Conservation (phyloP, 2,888 invertebrate genomes). For the Drosophila prolongata region DNA sequence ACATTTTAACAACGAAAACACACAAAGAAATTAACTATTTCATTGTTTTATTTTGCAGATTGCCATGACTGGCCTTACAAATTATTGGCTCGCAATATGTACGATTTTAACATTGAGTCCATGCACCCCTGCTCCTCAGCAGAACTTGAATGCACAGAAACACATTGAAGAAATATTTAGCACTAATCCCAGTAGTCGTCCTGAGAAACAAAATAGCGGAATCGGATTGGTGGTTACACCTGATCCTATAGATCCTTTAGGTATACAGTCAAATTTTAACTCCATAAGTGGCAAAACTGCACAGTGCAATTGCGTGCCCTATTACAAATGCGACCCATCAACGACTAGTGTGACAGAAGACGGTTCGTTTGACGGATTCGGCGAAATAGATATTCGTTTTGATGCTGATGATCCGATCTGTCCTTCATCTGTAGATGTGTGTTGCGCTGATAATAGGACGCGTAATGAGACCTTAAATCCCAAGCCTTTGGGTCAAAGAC, state of each 20-base stretch:
- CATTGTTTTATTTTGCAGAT: conserved; percentile 20
- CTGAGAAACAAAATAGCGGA: conserved; percentile 49
- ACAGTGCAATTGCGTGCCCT: conserved; percentile 91
- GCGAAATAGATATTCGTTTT: conserved; percentile 91
- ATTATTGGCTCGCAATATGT: conserved; percentile 1
- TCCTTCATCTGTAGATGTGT: conserved; percentile 90
- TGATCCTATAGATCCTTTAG: conserved; percentile 75
- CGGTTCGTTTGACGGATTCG: conserved; percentile 88
- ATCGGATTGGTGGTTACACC: conserved; percentile 81
- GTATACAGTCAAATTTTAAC: conserved; percentile 74
- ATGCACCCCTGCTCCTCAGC: conserved; percentile 47
- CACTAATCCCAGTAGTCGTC: conserved; percentile 29
- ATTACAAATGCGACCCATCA: conserved; percentile 89
- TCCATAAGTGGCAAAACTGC: conserved; percentile 83
- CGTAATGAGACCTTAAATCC: conserved; percentile 74
- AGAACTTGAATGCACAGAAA: conserved; percentile 50
- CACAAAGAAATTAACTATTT: too few relatives aligned
- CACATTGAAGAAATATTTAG: conserved; percentile 69
- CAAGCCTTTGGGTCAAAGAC: conserved; percentile 82
- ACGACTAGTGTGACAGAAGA: conserved; percentile 86
- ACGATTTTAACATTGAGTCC: not conserved
- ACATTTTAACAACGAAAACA: too few relatives aligned
- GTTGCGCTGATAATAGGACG: conserved; percentile 86
- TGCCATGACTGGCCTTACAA: conserved; percentile 15
- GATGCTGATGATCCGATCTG: conserved; percentile 85